Percentiles rank a stretch among this genome's conserved stretches.
These are phyloP conservation scores for Chirona hameri DNA, from an alignment of 2,888 invertebrate species.

Conservation along the genomic window DNA sequence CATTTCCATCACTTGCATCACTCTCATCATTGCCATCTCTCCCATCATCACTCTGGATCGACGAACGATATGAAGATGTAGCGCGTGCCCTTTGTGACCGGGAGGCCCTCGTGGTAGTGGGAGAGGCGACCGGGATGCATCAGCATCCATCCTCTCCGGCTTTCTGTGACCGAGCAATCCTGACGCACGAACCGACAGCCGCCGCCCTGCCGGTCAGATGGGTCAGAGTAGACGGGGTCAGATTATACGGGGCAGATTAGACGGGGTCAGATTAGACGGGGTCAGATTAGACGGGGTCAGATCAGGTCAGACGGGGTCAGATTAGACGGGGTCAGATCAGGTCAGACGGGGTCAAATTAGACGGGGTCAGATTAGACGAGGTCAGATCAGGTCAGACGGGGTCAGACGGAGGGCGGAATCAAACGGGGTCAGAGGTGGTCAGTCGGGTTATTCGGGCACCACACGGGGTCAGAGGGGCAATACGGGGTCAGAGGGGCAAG, in stretches of 20 bases:
- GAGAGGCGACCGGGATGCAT: constrained; percentile 97
- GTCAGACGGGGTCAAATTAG: too few species aligned
- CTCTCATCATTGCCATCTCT: not conserved
- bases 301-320: too few species aligned
- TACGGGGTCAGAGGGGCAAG: too few species aligned
- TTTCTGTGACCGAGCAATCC: constrained; percentile 87
- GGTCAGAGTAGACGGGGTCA: not conserved
- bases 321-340: too few species aligned
- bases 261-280: too few species aligned
- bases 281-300: too few species aligned
- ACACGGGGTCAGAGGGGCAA: too few species aligned
- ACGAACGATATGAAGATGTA: constrained; percentile 99
- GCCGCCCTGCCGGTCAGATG: constrained; percentile 67
- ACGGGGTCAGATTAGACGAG: too few species aligned
- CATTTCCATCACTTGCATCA: not conserved
- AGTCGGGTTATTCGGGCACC: not conserved
- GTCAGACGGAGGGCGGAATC: too few species aligned
- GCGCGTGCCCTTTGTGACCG: constrained; percentile 82
- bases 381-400: too few species aligned
- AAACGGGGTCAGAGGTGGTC: not conserved
- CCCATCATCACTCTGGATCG: constrained; percentile 61
- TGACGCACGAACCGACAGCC: constrained; percentile 92
- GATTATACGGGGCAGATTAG: too few species aligned
- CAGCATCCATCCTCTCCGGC: constrained; percentile 65
- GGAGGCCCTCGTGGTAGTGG: constrained; percentile 95